Conservation (phyloP, 2,797 vertebrate species). For the Poecilia velifera region DNA sequence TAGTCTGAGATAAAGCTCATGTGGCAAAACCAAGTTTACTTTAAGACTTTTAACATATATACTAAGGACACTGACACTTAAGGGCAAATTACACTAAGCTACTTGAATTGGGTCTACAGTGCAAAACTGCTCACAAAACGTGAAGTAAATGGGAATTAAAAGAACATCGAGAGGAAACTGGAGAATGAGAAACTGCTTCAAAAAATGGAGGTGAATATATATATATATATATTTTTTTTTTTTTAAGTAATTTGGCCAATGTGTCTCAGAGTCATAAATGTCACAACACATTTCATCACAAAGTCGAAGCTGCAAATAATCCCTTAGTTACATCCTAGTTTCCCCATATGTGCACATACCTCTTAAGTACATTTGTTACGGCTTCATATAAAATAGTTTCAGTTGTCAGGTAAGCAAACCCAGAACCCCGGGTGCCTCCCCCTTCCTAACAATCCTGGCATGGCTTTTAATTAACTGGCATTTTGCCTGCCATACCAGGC, state of each 20-base stretch:
- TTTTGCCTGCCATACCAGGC: conserved; percentile 60
- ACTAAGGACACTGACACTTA: not conserved
- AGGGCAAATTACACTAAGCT: not conserved
- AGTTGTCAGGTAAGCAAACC: conserved; percentile 55
- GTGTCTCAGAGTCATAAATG: not conserved
- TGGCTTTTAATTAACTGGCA: conserved; percentile 75
- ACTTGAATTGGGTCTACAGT: not conserved
- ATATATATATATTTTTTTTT: no score
- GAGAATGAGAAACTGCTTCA: not conserved
- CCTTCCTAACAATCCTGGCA: conserved; percentile 62
- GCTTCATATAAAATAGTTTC: conserved; percentile 31
- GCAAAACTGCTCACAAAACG: not conserved
- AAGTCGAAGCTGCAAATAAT: not conserved
- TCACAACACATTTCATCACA: not conserved
- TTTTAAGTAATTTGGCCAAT: not conserved
- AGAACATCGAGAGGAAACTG: not conserved
- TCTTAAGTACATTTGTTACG: conserved; percentile 15
- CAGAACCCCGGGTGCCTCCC: conserved; percentile 67
- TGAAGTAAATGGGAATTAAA: not conserved
- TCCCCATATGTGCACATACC: not conserved
- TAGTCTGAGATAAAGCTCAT: not conserved
- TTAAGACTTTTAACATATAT: not conserved
- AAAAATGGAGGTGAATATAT: not conserved
- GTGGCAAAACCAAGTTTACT: not conserved
- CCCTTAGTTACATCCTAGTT: not conserved